A percentile compares a stretch with the other conserved stretches of the same genome.
phyloP scores from a whole-genome alignment of 2,888 invertebrate species.

The Brachypalpus laphriformis region DNA sequence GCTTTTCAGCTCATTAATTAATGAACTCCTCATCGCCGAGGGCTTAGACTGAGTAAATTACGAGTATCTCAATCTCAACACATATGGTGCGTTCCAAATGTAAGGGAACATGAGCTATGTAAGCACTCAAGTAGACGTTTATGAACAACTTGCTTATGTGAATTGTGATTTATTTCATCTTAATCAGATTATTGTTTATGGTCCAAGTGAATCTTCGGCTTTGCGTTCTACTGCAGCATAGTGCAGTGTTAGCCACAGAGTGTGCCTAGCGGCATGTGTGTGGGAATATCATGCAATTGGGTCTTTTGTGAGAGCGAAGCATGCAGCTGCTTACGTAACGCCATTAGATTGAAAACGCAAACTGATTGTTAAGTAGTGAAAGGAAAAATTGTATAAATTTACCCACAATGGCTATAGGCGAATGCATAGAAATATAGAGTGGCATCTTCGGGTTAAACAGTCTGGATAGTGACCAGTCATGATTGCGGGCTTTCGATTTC shows the following conservation, averaged over 20 bases:
- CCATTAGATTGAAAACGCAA: slow-evolving; percentile 38
- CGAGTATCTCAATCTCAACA: not conserved
- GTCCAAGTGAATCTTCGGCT: slow-evolving; percentile 10
- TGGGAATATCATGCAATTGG: slow-evolving; percentile 40
- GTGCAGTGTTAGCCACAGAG: not conserved
- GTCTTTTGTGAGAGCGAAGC: slow-evolving; percentile 20
- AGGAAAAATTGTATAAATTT: slow-evolving; percentile 43
- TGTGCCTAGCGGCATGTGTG: slow-evolving; percentile 1
- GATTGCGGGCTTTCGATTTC: not conserved
- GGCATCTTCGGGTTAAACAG: slow-evolving; percentile 41
- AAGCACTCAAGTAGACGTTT: not conserved
- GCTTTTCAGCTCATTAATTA: slow-evolving; percentile 25
- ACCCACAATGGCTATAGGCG: not conserved
- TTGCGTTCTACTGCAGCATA: slow-evolving; percentile 13
- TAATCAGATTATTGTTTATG: slow-evolving; percentile 48
- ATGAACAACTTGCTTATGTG: not conserved
- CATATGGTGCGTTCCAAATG: slow-evolving; percentile 6
- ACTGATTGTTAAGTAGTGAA: slow-evolving; percentile 60
- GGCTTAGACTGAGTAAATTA: not conserved
- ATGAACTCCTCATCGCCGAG: not conserved
- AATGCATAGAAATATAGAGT: slow-evolving; percentile 29
- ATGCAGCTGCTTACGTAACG: slow-evolving; percentile 43
- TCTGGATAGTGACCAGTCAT: slow-evolving; percentile 34
- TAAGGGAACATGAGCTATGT: slow-evolving; percentile 24
- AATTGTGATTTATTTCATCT: slow-evolving; percentile 40